Evolutionary conservation across 2,888 invertebrate species (phyloP).

Genomic region (Crepidodera aurea): DNA sequence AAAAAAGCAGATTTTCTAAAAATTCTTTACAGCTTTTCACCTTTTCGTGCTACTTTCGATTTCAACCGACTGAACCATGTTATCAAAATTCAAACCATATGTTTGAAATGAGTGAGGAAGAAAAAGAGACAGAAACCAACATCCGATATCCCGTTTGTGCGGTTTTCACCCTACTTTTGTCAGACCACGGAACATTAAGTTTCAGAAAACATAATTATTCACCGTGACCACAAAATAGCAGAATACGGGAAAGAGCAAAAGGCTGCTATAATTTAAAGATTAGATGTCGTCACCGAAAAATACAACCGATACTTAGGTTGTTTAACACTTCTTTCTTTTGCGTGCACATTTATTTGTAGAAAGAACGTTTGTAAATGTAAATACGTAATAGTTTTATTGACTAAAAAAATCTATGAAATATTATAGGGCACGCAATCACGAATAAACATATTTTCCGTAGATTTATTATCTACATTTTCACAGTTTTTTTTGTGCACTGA

Average conservation of each 20-base stretch:
- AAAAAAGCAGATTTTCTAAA: no score
- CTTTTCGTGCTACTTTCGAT: no score
- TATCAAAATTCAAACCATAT: background rate
- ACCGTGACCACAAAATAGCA: constrained; percentile 14
- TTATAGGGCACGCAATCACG: no score
- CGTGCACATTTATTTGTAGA: background rate
- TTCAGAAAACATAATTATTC: constrained; percentile 24
- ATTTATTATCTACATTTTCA: no score
- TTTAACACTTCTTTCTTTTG: constrained; percentile 1
- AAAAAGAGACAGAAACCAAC: background rate
- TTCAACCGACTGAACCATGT: no score
- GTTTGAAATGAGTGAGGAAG: background rate
- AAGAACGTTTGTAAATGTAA: background rate
- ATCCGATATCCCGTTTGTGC: background rate
- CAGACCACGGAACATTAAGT: constrained; percentile 17
- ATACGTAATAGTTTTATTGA: background rate
- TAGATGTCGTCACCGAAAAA: constrained; percentile 19
- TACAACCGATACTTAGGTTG: background rate
- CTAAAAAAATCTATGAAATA: no score
- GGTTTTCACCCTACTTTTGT: constrained; percentile 10
- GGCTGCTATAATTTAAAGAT: constrained; percentile 20
- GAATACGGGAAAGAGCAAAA: constrained; percentile 17
- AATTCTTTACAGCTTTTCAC: no score
- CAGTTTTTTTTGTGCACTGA: no score
- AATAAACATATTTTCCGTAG: no score